Conservation (phyloP, 2,113 vertebrate species). For the Merops nubicus region DNA sequence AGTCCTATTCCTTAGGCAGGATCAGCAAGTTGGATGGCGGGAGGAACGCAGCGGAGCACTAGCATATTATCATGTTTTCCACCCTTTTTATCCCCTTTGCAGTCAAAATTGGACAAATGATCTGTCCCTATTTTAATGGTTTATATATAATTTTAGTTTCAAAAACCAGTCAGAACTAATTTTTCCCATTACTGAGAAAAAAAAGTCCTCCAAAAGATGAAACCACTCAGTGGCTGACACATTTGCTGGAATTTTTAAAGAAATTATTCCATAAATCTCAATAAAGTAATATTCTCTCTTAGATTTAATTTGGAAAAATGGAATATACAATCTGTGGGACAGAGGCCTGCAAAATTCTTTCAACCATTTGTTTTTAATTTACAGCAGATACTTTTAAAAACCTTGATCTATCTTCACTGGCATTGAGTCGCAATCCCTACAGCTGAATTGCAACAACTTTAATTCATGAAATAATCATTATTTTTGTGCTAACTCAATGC, state of each 20-base stretch:
- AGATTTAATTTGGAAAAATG: slow-evolving; percentile 75
- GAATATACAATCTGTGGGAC: slow-evolving; percentile 74
- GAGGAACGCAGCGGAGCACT: not conserved
- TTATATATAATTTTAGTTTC: slow-evolving; percentile 47
- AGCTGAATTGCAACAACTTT: slow-evolving; percentile 55
- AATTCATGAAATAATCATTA: slow-evolving; percentile 52
- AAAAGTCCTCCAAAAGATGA: slow-evolving; percentile 1
- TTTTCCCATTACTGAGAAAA: slow-evolving; percentile 42
- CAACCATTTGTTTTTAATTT: slow-evolving; percentile 64
- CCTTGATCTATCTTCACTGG: slow-evolving; percentile 42
- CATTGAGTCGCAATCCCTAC: slow-evolving; percentile 25
- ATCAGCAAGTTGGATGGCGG: slow-evolving; percentile 25
- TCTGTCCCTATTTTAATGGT: slow-evolving; percentile 39
- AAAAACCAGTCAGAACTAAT: slow-evolving; percentile 38
- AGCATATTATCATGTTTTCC: slow-evolving; percentile 58
- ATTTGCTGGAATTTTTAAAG: slow-evolving; percentile 69
- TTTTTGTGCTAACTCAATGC: slow-evolving; percentile 19
- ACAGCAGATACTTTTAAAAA: slow-evolving; percentile 57
- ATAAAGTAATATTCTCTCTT: slow-evolving; percentile 71
- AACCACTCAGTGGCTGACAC: slow-evolving; percentile 59
- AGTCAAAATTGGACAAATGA: slow-evolving; percentile 41
- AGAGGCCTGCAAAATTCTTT: slow-evolving; percentile 66
- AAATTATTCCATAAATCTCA: slow-evolving; percentile 75
- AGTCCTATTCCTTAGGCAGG: slow-evolving; percentile 27
- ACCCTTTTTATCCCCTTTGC: slow-evolving; percentile 39